Percentiles rank a stretch among this genome's conserved stretches.
phyloP scores from a whole-genome alignment of 2,113 vertebrate species.

The Camelus dromedarius region DNA sequence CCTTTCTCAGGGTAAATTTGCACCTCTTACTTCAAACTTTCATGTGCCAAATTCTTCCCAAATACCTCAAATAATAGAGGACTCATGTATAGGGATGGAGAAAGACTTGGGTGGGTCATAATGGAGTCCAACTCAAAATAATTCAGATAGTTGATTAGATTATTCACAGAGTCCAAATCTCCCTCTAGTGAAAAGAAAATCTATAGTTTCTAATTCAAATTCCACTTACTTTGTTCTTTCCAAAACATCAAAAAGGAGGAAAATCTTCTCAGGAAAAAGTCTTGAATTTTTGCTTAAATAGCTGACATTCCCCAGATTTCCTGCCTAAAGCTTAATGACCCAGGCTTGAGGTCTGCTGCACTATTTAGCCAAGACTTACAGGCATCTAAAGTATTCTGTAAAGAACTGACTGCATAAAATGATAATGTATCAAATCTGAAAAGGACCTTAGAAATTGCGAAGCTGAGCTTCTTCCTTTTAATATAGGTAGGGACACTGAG shows the following conservation, averaged over 20 bases:
- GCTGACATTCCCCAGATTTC: not conserved
- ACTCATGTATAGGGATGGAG: not conserved
- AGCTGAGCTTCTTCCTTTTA: not conserved
- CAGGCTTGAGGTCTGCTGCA: not conserved
- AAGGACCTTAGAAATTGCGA: not conserved
- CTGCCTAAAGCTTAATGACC: not conserved
- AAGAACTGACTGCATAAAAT: not conserved
- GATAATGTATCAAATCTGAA: not conserved
- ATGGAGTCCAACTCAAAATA: constrained; percentile 19
- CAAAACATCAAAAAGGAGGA: constrained; percentile 26
- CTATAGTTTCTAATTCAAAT: not conserved
- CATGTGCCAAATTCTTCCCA: not conserved
- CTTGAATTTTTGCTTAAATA: not conserved
- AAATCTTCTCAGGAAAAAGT: not conserved
- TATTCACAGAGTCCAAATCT: not conserved
- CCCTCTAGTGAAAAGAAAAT: not conserved
- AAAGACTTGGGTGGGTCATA: not conserved
- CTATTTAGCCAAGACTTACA: not conserved
- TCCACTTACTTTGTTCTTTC: not conserved
- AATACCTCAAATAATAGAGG: not conserved
- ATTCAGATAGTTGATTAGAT: not conserved
- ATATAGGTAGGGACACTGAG: not conserved
- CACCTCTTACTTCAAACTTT: not conserved
- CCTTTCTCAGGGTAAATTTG: constrained; percentile 27
- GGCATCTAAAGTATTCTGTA: not conserved